Evolutionary conservation across 2,797 vertebrate genomes (phyloP), one percentile per base, ranked within the genome.

Genomic region (Gouania willdenowi): DNA sequence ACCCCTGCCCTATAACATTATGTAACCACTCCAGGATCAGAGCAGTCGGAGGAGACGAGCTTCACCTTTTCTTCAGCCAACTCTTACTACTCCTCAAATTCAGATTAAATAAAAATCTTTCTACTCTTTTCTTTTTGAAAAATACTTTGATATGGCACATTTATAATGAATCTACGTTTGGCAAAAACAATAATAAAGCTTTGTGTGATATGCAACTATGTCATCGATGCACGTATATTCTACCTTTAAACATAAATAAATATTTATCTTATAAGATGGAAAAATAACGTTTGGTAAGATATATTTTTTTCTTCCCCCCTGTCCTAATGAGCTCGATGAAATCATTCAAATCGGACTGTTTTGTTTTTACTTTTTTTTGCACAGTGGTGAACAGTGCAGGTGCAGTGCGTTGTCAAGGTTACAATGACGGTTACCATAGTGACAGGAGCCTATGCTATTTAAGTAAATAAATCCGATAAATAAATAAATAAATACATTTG

Each of bases 371-470:
- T n/a, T n/a, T n/a, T n/a, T 71, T 65, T 82, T 75, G 79, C 86
- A 84, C 86, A 87, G 83, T 88, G 84, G 74, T 58, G 71, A 82
- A 87, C 81, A 85, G 83, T 87, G 86, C 84, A 82, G 81, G 82
- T 86, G 83, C 79, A 75, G 75, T 79, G 75, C 75, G 48, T 46
- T 40, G 73, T 72, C 33, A 59, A 72, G 61, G 71, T 77, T 82
- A 77, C 71, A 62, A 62, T 75, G 75, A 80, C 44, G 31, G 71
- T 83, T 79, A 71, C 66, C 75, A 56, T 76, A 71, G 66, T 69
- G 75, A 79, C 53, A 71, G 71, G 72, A 83, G 76, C 68, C 75
- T 49, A 75, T 75, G 72, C 66, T 71, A 56, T 79, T n/a, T 62
- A 68, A 64, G 68, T 69, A 71, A 77, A 77, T 75, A 77, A 71